Evolutionary conservation across 2,888 invertebrate species (phyloP).

Genomic region (Amphipyra berbera): DNA sequence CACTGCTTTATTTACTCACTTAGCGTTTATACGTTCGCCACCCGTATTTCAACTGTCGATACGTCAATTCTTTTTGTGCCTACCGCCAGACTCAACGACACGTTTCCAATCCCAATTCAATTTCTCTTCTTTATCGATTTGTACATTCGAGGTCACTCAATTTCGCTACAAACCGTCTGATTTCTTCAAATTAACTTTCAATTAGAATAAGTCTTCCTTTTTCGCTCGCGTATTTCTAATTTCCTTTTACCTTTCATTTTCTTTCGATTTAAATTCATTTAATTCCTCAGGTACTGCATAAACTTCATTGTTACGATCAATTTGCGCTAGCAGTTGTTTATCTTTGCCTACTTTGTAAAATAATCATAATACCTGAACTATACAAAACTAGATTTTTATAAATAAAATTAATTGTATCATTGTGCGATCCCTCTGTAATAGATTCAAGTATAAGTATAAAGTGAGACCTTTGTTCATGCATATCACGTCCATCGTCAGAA

Average conservation of each 20-base stretch:
- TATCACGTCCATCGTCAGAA: slow-evolving; percentile 67
- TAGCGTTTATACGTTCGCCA: slow-evolving; percentile 40
- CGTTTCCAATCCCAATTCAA: slow-evolving; percentile 62
- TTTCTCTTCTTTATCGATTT: slow-evolving; percentile 50
- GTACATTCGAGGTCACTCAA: slow-evolving; percentile 36
- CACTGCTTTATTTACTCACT: slow-evolving; percentile 31
- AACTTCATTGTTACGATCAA: slow-evolving; percentile 28
- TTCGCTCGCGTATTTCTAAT: slow-evolving; percentile 18
- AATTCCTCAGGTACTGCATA: slow-evolving; percentile 20
- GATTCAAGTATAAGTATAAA: slow-evolving; percentile 56
- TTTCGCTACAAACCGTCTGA: slow-evolving; percentile 21
- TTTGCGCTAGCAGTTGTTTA: slow-evolving; percentile 29
- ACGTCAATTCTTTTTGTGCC: slow-evolving; percentile 58
- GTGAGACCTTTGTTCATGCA: slow-evolving; percentile 52
- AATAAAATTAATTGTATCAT: slow-evolving; percentile 48
- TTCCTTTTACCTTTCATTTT: slow-evolving; percentile 33
- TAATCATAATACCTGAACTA: slow-evolving; percentile 14
- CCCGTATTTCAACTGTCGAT: slow-evolving; percentile 59
- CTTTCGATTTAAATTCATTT: slow-evolving; percentile 19
- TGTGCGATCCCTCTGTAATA: slow-evolving; percentile 41
- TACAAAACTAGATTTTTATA: slow-evolving; percentile 23
- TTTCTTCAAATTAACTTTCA: slow-evolving; percentile 40
- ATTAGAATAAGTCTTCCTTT: slow-evolving; percentile 32
- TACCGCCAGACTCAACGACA: slow-evolving; percentile 46
- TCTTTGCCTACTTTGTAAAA: slow-evolving; percentile 23